These are phyloP conservation scores for Harpalus rubripes DNA, from an alignment of 2,888 invertebrate species.

Conservation along the genomic window DNA sequence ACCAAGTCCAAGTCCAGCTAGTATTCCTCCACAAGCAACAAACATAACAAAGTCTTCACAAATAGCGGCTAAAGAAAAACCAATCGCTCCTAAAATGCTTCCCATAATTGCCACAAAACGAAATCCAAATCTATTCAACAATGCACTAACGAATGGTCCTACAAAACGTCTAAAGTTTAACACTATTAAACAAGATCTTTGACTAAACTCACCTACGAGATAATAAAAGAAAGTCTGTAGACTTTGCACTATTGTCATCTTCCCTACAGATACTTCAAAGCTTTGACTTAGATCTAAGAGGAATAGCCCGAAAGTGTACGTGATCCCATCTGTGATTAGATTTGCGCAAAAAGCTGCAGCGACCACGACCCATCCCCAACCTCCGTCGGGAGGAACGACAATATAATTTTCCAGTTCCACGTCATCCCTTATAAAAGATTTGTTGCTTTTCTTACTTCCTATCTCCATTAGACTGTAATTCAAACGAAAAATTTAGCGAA, in stretches of 20 bases:
- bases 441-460: slow-evolving; percentile 39
- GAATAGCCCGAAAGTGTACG: slow-evolving; percentile 81
- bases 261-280: slow-evolving; percentile 70
- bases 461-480: slow-evolving; percentile 12
- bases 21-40: slow-evolving; percentile 8
- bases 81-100: slow-evolving; percentile 70
- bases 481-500: too few species aligned
- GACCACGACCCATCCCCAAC: slow-evolving; percentile 83
- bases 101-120: slow-evolving; percentile 72
- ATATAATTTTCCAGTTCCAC: slow-evolving; percentile 48
- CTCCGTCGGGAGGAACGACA: slow-evolving; percentile 80
- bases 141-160: slow-evolving; percentile 75
- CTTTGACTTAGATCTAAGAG: slow-evolving; percentile 73
- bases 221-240: slow-evolving; percentile 73
- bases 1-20: slow-evolving; percentile 91
- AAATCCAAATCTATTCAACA: slow-evolving; percentile 74
- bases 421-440: slow-evolving; percentile 47
- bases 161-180: slow-evolving; percentile 28
- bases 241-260: slow-evolving; percentile 72
- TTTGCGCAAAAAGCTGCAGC: slow-evolving; percentile 79
- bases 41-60: slow-evolving; percentile 29
- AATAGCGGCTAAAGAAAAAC: slow-evolving; percentile 32
- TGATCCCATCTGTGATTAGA: slow-evolving; percentile 81
- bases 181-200: background rate
- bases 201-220: slow-evolving; percentile 71